Base-by-base conservation (phyloP, 2,797 vertebrate species). In the Eremophila alpestris region DNA sequence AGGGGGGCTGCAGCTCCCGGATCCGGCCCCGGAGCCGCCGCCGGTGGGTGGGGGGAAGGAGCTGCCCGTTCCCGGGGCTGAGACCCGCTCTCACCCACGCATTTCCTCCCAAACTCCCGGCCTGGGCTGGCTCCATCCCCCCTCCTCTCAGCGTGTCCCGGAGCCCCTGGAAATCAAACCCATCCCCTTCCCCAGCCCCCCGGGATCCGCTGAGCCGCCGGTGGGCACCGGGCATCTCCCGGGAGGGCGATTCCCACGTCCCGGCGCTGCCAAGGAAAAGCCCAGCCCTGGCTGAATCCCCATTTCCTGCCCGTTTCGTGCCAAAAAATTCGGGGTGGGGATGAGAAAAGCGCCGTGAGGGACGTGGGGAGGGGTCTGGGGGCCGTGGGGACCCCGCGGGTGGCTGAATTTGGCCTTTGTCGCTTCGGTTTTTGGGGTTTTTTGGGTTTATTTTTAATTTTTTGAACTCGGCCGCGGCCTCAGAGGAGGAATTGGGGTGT, bases 401-500 rank as follows among this genome's bases (percentile, higher is more conserved):
- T 16, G 36, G 89, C 83, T 91, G 69, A 75, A 68, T 87, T 94
- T 8, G 77, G 86, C 89, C 83, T 88, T 64, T 49, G 63, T 83
- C 58, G 36, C 32, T 45, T 34, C 75, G 11, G 65, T 80, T 94
- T 87, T 87, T 94, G 91, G 58, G 36, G 36, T 36, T 36, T 36
- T 36, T 36, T 36, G 36, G 36, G 36, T 36, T 36, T 36, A 36
- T 36, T 36, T 36, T 36, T 36, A 36, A 36, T 48, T 83, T 54
- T 94, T 94, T 83, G 62, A 92, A 41, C 71, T 85, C 22, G 7
- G 73, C 77, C 45, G 51, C 8, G 48, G 41, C 74, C 95, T 82
- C 43, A 26, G 40, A 90, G 85, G 83, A 65, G 92, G 91, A 87
- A 92, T 94, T 95, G 94, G 94, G 83, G 48, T 78, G 90, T 83